Base-by-base conservation (phyloP, 1,140 invertebrate genomes). In the Zaprionus capensis region DNA sequence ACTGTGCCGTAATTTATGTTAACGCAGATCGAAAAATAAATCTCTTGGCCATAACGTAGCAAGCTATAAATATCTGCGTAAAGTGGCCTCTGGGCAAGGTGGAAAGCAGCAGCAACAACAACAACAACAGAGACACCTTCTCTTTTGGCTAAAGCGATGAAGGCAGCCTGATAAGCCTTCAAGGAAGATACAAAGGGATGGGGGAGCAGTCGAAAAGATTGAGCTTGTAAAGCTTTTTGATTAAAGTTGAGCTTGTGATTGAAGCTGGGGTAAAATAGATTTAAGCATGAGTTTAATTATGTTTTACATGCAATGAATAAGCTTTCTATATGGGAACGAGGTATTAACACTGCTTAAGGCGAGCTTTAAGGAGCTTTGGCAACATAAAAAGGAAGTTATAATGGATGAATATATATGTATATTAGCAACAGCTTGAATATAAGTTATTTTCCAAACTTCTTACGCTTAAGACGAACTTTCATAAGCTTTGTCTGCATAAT, bases 11-110 rank as follows among this genome's bases (percentile, higher is more conserved):
- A 86, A 86, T 86, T 86, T 86, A 86, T 86, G 82, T 86, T 86
- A 65, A 82, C 71, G 76, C 82, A 86, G 82, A 86, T 86, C 83
- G 80, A 73, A 71, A 76, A 76, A 86, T 86, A 86, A 86, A 86
- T 86, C 83, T 86, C 65, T 85, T 78, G 51, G 59, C 72, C 72
- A 71, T 63, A 75, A 75, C 72, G 58, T 62, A 70, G 66, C 59
- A 58, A 22, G 72, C 72, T 65, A 76, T 76, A 71, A 76, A 76
- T 76, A 64, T 76, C 73, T 56, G 61, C 59, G 61, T 64, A 65
- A 76, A 56, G 41, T 68, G 64, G 64, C 65, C 57, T 12, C 31
- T 53, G 65, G 71, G 64, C 72, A 75, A 75, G 67, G 61, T 64
- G 72, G 55, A 56, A 74, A 36, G 66, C 58, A 44, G 7, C 15